Evolutionary conservation across 1,140 invertebrate species (phyloP).

Genomic region (Sminthurides bifidus): DNA sequence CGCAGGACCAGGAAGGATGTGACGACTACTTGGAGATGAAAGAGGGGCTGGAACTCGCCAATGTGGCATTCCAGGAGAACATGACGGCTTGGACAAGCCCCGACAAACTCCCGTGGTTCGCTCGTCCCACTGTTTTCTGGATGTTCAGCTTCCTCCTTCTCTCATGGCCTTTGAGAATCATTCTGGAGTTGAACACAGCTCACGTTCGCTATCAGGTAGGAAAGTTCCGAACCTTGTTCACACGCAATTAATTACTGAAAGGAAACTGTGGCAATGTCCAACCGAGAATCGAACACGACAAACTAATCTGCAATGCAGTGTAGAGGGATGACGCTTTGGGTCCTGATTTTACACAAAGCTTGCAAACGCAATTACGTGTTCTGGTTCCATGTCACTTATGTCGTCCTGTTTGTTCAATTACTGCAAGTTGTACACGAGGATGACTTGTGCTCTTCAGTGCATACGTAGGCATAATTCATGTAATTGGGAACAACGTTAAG

Average conservation of each 20-base stretch:
- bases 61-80: slow-evolving; percentile 53
- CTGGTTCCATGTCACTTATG: neutral
- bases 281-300: neutral
- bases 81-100: slow-evolving; percentile 53
- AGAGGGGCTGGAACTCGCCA: slow-evolving; percentile 65
- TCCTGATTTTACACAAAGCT: too few relatives aligned
- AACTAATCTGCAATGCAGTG: neutral
- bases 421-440: too few relatives aligned
- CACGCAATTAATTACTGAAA: neutral
- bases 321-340: too few relatives aligned
- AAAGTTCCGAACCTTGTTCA: neutral
- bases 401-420: too few relatives aligned
- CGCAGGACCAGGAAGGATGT: slow-evolving; percentile 56
- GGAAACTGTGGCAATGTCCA: neutral
- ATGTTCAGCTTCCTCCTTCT: slow-evolving; percentile 58
- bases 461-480: too few relatives aligned
- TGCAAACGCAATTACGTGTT: neutral
- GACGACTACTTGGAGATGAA: slow-evolving; percentile 84
- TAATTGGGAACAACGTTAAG: too few relatives aligned
- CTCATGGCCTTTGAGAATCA: slow-evolving; percentile 69
- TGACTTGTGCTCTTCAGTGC: too few relatives aligned
- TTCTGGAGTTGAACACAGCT: slow-evolving; percentile 73
- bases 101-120: slow-evolving; percentile 51
- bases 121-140: slow-evolving; percentile 58
- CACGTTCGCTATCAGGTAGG: slow-evolving; percentile 59